Percentiles rank a stretch among this genome's conserved stretches.
phyloP scores from a whole-genome alignment of 1,140 invertebrate species.

The Drosophila watanabei region DNA sequence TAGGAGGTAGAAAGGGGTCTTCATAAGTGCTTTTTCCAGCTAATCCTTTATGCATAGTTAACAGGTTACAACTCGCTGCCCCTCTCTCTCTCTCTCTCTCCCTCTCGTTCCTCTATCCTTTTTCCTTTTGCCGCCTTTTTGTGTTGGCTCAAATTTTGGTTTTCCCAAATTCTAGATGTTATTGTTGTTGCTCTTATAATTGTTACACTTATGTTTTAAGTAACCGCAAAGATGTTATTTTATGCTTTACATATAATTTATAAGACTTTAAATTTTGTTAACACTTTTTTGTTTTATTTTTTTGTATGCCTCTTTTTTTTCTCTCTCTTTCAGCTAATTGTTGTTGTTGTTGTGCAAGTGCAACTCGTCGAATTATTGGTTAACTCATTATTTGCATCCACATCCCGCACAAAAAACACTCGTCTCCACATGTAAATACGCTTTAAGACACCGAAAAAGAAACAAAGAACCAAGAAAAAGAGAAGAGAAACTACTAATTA shows the following conservation, averaged over 20 bases:
- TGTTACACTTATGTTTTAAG: not conserved
- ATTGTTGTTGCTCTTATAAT: not conserved
- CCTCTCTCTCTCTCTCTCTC: too few species aligned
- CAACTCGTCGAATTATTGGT: conserved; percentile 36
- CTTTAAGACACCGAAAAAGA: not conserved
- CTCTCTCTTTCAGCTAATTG: conserved; percentile 24
- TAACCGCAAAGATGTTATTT: not conserved
- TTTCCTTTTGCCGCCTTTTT: conserved; percentile 9
- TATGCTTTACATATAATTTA: conserved; percentile 32
- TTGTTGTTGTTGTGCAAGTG: conserved; percentile 10
- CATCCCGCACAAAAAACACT: conserved; percentile 11
- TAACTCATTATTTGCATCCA: conserved; percentile 43
- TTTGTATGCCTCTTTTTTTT: conserved; percentile 28
- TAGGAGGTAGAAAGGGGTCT: not conserved
- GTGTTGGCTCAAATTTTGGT: conserved; percentile 33
- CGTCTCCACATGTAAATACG: conserved; percentile 37
- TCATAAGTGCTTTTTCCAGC: not conserved
- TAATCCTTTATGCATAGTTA: conserved; percentile 4
- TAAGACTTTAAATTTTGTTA: not conserved
- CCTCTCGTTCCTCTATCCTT: not conserved
- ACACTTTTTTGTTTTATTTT: conserved; percentile 24
- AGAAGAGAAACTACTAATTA: not conserved
- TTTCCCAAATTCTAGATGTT: not conserved
- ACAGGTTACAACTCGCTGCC: not conserved
- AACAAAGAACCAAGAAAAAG: not conserved